Evolutionary conservation across 53 echinoderm and acorn worm genomes (phyloP), one percentile per base, ranked within the genome.

Genomic region (Luidia sarsii): DNA sequence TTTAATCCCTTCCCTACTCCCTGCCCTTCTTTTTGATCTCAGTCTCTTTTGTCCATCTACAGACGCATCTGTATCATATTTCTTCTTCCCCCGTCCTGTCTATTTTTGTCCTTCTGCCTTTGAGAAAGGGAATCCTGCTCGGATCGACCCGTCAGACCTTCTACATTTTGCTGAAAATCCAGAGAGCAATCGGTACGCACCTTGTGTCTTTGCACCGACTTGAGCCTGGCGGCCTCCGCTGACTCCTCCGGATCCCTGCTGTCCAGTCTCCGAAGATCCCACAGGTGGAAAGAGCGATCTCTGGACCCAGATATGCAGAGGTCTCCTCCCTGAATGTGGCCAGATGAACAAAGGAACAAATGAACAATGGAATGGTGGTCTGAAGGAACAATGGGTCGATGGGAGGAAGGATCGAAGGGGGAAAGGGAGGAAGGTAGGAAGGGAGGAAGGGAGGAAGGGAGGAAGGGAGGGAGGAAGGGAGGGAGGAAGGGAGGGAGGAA

Each of bases 261-360:
- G 54, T 92, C 89, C 19, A 94, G 79, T 29, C 85, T 94, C 1
- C 84, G 68, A 24, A 99, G 74, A 50, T 99, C 99, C 99, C 99
- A 99, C 38, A 99, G 68, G 19, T 91, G 86, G 27, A 91, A 68
- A 1, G 88, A 56, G 18, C 99, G 83, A 68, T 99, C 99, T 21
- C 99, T 67, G 14, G 99, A 89, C 16, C 99, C 99, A 7, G 94
- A 85, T 28, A 87, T 41, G 82, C 99, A 99, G 31, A 91, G 33
- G 36, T 85, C 81, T 18, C 91, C 99, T 62, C 68, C 79, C 99
- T 99, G 35, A n/a, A n/a, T n/a, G n/a, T n/a, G n/a, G n/a, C n/a
- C n/a, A n/a, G n/a, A n/a, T n/a, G n/a, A n/a, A n/a, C n/a, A n/a
- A n/a, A n/a, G n/a, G n/a, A n/a, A n/a, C n/a, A n/a, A n/a, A n/a